Conservation (phyloP, 2,888 invertebrate species). For the Cheilosia impressa region DNA sequence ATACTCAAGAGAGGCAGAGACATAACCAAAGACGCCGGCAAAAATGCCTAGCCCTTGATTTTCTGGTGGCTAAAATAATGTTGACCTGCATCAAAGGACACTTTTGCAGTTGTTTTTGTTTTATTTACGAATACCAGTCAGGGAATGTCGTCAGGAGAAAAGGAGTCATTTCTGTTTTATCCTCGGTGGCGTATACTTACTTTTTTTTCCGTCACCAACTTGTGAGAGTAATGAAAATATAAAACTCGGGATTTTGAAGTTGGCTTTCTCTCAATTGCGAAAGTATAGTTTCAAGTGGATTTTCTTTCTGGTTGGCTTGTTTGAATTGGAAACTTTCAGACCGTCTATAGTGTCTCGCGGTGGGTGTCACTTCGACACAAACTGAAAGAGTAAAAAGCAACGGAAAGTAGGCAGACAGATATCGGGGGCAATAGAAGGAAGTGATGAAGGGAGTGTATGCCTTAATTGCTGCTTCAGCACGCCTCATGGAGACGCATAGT, state of each 20-base stretch:
- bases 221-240: not conserved
- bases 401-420: too few species aligned
- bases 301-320: not conserved
- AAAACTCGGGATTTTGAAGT: not conserved
- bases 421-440: too few species aligned
- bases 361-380: too few species aligned
- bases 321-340: not conserved
- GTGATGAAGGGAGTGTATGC: too few species aligned
- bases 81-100: conserved; percentile 20
- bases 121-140: not conserved
- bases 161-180: not conserved
- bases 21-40: not conserved
- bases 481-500: too few species aligned
- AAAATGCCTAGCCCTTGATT: conserved; percentile 27
- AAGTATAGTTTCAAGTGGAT: not conserved
- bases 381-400: too few species aligned
- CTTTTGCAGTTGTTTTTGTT: not conserved
- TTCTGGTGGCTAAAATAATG: conserved; percentile 16
- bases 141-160: not conserved
- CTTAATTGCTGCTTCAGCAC: too few species aligned
- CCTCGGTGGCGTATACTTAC: not conserved
- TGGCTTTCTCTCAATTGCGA: not conserved
- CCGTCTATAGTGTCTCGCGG: not conserved
- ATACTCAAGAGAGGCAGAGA: not conserved
- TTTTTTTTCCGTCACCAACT: not conserved